Evolutionary conservation across 2,888 invertebrate species (phyloP), one percentile per base, ranked within the genome.

Genomic region (Clunio marinus): DNA sequence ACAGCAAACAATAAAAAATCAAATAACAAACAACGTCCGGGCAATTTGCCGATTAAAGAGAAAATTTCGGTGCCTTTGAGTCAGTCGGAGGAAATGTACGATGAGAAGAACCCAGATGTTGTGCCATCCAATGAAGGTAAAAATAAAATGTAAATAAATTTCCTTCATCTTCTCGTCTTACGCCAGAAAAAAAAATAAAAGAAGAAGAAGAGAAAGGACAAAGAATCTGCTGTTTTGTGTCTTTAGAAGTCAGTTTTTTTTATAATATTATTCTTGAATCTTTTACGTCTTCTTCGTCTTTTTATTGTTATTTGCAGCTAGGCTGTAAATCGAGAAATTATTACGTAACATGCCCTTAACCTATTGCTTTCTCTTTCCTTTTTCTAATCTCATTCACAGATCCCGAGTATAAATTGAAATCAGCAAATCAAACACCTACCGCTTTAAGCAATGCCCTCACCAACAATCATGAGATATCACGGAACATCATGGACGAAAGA

Each of bases 91-190:
- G 88, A 88, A 75, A 85, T 89, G 75, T 88, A 89, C 73, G 93
- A 93, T 75, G 93, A 94, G 79, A 88, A 88, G 77, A 93, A 93
- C 81, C 93, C 93, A 27, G 93, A 93, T 77, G 91, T 93, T 71
- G 89, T 93, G 70, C 92, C 93, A 27, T 86, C 88, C 73, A 91
- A 89, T 76, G 91, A 91, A 87, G 91, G 92, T 91, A 81, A 80
- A 35, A 55, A n/a, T n/a, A 55, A 35, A 55, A 55, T 55, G 55
- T 66, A 55, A 66, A 72, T 73, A 51, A 32, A 59, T 45, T 65
- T 32, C 46, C 41, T 51, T 32, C 51, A 27, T 20, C 22, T 27
- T 25, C n/a, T 32, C 51, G 13, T 22, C 65, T 46, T 8, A 35
- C 2, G 35, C 2, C n/a, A n/a, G 5, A 13, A 60, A n/a, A 20